phyloP scores from a whole-genome alignment of 2,797 vertebrate species.

The Spheniscus humboldti region DNA sequence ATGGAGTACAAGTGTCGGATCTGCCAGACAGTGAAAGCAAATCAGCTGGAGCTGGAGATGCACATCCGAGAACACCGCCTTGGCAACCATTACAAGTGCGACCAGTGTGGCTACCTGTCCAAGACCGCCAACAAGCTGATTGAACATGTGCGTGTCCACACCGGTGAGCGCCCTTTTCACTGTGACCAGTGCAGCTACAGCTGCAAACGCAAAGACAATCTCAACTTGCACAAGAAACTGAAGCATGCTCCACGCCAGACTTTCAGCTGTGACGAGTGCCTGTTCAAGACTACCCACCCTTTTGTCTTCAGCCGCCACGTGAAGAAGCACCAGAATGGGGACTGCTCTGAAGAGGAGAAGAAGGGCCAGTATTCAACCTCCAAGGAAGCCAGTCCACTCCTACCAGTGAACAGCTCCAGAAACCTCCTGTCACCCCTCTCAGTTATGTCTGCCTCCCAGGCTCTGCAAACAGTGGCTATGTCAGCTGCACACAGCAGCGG shows the following conservation, averaged over 20 bases:
- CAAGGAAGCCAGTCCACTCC: constrained; percentile 68
- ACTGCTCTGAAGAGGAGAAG: constrained; percentile 73
- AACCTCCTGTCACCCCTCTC: constrained; percentile 88
- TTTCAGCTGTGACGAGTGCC: constrained; percentile 93
- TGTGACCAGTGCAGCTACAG: constrained; percentile 99
- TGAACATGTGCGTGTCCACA: constrained; percentile 99
- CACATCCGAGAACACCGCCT: constrained; percentile 97
- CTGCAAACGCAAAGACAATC: constrained; percentile 99
- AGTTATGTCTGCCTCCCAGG: constrained; percentile 92
- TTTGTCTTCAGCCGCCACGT: constrained; percentile 97
- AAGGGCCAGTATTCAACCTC: constrained; percentile 70
- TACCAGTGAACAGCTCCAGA: constrained; percentile 79
- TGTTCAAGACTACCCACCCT: constrained; percentile 97
- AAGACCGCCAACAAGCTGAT: constrained; percentile 99
- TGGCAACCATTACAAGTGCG: constrained; percentile 99
- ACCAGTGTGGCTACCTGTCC: constrained; percentile 99
- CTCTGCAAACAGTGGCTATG: constrained; percentile 94
- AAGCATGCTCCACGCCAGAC: constrained; percentile 97
- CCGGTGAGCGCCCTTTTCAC: constrained; percentile 99
- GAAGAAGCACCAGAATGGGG: constrained; percentile 92
- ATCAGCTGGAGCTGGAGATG: constrained; percentile 96
- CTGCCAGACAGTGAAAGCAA: constrained; percentile 95
- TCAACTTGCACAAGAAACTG: constrained; percentile 99
- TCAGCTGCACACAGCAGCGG: constrained; percentile 79
- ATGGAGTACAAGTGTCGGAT: constrained; percentile 99